phyloP scores from a whole-genome alignment of 2,888 invertebrate genomes.

The Tetragonisca angustula region DNA sequence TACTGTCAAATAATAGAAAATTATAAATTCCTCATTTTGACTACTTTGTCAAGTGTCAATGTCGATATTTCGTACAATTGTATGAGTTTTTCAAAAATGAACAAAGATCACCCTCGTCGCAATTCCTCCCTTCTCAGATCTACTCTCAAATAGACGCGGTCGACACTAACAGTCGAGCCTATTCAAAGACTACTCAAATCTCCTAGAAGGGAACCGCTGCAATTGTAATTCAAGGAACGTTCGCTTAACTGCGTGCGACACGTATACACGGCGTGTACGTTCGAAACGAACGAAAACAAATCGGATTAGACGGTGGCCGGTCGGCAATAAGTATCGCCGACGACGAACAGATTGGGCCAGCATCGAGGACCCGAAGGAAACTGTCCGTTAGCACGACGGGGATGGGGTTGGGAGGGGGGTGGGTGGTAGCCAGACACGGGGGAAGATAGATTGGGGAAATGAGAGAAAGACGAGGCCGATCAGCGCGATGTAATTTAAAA shows the following conservation, averaged over 20 bases:
- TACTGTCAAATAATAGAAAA: too few species aligned
- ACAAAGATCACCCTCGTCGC: too few species aligned
- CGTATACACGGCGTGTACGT: neutral
- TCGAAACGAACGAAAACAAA: constrained; percentile 63
- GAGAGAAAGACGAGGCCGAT: constrained; percentile 73
- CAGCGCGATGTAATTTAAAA: constrained; percentile 80
- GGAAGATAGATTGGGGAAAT: constrained; percentile 60
- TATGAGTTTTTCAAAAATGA: too few species aligned
- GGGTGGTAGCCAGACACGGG: constrained; percentile 7
- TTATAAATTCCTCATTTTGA: too few species aligned
- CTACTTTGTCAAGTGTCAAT: too few species aligned
- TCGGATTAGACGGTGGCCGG: constrained; percentile 71
- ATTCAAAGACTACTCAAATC: too few species aligned
- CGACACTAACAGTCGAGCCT: too few species aligned
- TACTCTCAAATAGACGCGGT: too few species aligned
- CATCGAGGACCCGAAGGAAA: constrained; percentile 17
- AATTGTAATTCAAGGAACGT: neutral
- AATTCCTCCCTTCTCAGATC: too few species aligned
- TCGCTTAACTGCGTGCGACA: neutral
- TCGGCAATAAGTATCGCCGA: constrained; percentile 75
- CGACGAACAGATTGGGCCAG: constrained; percentile 51
- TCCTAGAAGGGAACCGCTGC: too few species aligned
- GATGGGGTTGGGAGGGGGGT: neutral
- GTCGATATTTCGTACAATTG: too few species aligned
- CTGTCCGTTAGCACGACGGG: constrained; percentile 5